Conservation (phyloP, 2,888 invertebrate species). For the Lepidocyrtoides sp. region DNA sequence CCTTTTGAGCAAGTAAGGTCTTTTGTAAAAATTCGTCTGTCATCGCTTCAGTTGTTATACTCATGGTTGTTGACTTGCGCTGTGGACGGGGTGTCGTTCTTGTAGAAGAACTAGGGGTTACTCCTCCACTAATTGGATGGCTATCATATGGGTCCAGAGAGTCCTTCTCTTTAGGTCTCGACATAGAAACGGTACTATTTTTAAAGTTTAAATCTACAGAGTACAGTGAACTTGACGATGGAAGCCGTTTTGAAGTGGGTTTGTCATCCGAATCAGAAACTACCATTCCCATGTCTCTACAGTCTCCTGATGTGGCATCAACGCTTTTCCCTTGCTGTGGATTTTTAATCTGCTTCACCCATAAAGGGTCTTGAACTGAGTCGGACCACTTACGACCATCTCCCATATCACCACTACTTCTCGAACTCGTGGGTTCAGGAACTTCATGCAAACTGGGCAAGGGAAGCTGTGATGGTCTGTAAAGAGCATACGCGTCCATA, state of each 20-base stretch:
- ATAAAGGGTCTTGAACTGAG: conserved; percentile 89
- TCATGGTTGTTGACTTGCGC: conserved; percentile 72
- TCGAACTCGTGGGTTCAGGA: conserved; percentile 76
- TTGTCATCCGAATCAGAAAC: conserved; percentile 48
- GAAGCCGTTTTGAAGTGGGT: conserved; percentile 85
- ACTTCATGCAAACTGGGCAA: conserved; percentile 83
- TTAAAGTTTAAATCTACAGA: conserved; percentile 90
- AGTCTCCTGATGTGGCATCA: conserved; percentile 19
- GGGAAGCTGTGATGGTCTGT: conserved; percentile 86
- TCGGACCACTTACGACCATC: conserved; percentile 85
- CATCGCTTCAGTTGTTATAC: conserved; percentile 84
- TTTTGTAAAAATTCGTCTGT: conserved; percentile 85
- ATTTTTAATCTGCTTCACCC: conserved; percentile 89
- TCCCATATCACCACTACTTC: conserved; percentile 80
- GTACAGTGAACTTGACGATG: conserved; percentile 88
- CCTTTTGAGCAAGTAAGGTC: conserved; percentile 83
- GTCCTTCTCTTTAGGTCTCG: conserved; percentile 84
- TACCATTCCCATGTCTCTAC: conserved; percentile 35
- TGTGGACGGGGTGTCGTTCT: conserved; percentile 76
- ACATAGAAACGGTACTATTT: conserved; percentile 88
- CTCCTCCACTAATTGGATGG: conserved; percentile 24
- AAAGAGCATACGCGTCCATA: conserved; percentile 90
- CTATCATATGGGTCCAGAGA: conserved; percentile 78
- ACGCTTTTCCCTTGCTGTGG: conserved; percentile 42
- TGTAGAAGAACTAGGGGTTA: conserved; percentile 54